Conservation (phyloP, 2,888 invertebrate genomes). For the Tholera decimalis region DNA sequence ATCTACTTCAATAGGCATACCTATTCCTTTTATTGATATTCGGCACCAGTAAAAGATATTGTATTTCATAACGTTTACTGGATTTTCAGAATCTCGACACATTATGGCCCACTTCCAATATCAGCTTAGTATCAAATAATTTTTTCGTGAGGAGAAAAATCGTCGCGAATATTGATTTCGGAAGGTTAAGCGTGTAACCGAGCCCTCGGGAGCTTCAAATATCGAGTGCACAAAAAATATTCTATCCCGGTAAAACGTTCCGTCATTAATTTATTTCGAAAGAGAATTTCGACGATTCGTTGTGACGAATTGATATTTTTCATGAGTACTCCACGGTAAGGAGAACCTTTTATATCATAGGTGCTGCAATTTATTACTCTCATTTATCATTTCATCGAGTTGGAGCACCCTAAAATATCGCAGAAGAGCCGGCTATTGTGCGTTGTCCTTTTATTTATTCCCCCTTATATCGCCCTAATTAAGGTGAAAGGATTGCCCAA, state of each 20-base stretch:
- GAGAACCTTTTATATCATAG: slow-evolving; percentile 82
- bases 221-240: slow-evolving; percentile 71
- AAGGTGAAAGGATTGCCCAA: no score
- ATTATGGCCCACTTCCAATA: slow-evolving; percentile 14
- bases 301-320: slow-evolving; percentile 87
- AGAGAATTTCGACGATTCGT: slow-evolving; percentile 73
- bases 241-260: slow-evolving; percentile 69
- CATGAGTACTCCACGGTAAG: slow-evolving; percentile 80
- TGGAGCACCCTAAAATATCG: slow-evolving; percentile 68
- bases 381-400: slow-evolving; percentile 87
- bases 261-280: slow-evolving; percentile 76
- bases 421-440: slow-evolving; percentile 63
- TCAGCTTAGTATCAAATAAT: slow-evolving; percentile 39
- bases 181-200: slow-evolving; percentile 61
- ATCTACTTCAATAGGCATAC: no score
- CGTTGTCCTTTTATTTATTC: slow-evolving; percentile 63
- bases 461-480: slow-evolving; percentile 51
- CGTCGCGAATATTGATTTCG: slow-evolving; percentile 65
- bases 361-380: slow-evolving; percentile 83
- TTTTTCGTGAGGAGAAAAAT: slow-evolving; percentile 47
- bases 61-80: no score
- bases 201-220: slow-evolving; percentile 66
- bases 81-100: background rate
- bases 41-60: background rate
- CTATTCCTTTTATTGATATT: background rate